Evolutionary conservation across 2,888 invertebrate species (phyloP).

Genomic region (Drosophila eohydei): DNA sequence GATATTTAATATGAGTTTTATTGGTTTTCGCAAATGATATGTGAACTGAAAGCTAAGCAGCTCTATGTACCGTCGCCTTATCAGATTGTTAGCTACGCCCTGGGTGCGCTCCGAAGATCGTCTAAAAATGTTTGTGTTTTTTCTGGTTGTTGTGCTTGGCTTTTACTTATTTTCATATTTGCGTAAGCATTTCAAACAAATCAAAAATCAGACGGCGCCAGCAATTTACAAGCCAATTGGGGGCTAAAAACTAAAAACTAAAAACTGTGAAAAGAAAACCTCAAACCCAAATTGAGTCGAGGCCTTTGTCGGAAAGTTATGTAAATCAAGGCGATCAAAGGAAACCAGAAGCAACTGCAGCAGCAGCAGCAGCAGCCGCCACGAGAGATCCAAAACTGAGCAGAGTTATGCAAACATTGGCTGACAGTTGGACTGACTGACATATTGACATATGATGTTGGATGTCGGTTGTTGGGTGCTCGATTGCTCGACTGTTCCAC

Average conservation of each 20-base stretch:
- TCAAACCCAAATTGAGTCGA: constrained; percentile 22
- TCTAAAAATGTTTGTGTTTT: neutral
- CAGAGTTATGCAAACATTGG: constrained; percentile 73
- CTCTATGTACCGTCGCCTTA: constrained; percentile 28
- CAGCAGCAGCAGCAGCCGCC: constrained; percentile 21
- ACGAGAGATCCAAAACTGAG: constrained; percentile 43
- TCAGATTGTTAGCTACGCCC: constrained; percentile 37
- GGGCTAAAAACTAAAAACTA: constrained; percentile 2
- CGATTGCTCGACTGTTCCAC: constrained; percentile 22
- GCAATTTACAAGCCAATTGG: constrained; percentile 62
- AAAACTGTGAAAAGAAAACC: constrained; percentile 17
- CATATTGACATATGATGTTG: constrained; percentile 73
- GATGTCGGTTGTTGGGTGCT: constrained; percentile 44
- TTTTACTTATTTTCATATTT: constrained; percentile 70
- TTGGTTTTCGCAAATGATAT: constrained; percentile 49
- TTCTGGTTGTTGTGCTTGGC: constrained; percentile 36
- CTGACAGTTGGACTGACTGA: constrained; percentile 70
- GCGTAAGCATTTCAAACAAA: constrained; percentile 55
- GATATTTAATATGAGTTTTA: constrained; percentile 59
- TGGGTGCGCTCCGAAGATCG: constrained; percentile 46
- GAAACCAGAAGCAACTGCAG: constrained; percentile 21
- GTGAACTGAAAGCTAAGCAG: constrained; percentile 49
- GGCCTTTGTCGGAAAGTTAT: constrained; percentile 74
- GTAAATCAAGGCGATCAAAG: constrained; percentile 72
- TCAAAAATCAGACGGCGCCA: constrained; percentile 78